Evolutionary conservation across 2,888 invertebrate genomes (phyloP).

Genomic region (Xylota segnis): DNA sequence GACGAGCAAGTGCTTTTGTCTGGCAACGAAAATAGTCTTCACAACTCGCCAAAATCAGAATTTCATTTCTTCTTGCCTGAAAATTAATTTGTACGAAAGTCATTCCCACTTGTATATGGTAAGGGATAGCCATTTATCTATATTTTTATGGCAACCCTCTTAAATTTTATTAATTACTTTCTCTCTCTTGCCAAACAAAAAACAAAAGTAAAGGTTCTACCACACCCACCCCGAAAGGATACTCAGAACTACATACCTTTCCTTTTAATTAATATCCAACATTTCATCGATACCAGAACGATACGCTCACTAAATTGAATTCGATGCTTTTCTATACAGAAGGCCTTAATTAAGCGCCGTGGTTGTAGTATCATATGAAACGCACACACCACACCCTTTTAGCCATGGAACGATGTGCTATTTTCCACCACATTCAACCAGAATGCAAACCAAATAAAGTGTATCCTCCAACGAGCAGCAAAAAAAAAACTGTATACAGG

Average conservation of each 20-base stretch:
- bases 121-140: too few species aligned
- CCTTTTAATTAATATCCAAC: slow-evolving; percentile 30
- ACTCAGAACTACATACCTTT: not conserved
- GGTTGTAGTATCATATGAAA: slow-evolving; percentile 3
- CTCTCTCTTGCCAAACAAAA: too few species aligned
- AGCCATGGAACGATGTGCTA: not conserved
- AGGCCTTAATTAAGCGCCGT: slow-evolving; percentile 41
- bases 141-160: not conserved
- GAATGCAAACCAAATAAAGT: slow-evolving; percentile 19
- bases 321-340: slow-evolving; percentile 23
- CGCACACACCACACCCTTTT: slow-evolving; percentile 7
- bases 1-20: too few species aligned
- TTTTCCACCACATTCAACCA: not conserved
- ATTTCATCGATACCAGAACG: slow-evolving; percentile 6
- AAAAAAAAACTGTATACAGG: not conserved
- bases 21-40: too few species aligned
- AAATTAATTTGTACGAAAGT: not conserved
- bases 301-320: slow-evolving; percentile 49
- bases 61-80: not conserved
- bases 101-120: too few species aligned
- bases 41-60: not conserved
- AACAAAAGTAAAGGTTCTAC: not conserved
- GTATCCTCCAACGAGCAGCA: slow-evolving; percentile 2
- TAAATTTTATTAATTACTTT: slow-evolving; percentile 5
- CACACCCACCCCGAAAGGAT: not conserved